Base-by-base conservation (phyloP, 2,888 invertebrate species). In the Pasiphila rectangulata region DNA sequence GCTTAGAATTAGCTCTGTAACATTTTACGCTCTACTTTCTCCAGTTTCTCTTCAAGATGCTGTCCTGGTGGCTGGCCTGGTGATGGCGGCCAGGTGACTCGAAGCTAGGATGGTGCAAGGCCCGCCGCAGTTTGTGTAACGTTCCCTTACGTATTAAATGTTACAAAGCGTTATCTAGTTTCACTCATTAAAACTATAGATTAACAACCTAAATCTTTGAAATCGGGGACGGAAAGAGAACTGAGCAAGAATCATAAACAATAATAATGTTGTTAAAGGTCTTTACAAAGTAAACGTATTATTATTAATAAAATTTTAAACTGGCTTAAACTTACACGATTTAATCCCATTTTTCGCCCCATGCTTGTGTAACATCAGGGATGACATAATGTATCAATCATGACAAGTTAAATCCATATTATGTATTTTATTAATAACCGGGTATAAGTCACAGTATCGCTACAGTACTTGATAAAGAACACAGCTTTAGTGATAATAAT, bases 141-240 rank as follows among this genome's bases (percentile, higher is more conserved):
- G 12, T 25, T 2, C 6, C 6, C 4, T 25, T 5, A 25, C 6
- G 6, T 25, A 2, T 3, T 1, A 6, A 16, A 30, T 30, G 16
- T 32, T 19, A 17, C 27, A 27, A 6, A 27, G 13, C 3, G 27
- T 13, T 6, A 3, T 27, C 7, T 9, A 1, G 27, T 6, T 17
- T 32, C 17, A 4, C 5, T 16, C 41, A 46, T 27, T 37, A 6
- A 46, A 47, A 34, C 19, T 41, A 43, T 47, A 36, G 36, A 23
- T 40, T 19, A 25, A 57, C 42, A 51, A 54, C 46, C 25, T 43
- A 56, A 63, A 63, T 55, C 51, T 63, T 56, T 55, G 49, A 73
- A 79, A 62, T 61, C 68, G 76, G 72, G 83, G 84, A 83, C 83
- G 83, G 84, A 76, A 57, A 76, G 65, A 71, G 63, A 82, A 76